Percentiles rank a stretch among this genome's conserved stretches.
phyloP scores from a whole-genome alignment of 2,113 vertebrate species.

The Tupaia tana region DNA sequence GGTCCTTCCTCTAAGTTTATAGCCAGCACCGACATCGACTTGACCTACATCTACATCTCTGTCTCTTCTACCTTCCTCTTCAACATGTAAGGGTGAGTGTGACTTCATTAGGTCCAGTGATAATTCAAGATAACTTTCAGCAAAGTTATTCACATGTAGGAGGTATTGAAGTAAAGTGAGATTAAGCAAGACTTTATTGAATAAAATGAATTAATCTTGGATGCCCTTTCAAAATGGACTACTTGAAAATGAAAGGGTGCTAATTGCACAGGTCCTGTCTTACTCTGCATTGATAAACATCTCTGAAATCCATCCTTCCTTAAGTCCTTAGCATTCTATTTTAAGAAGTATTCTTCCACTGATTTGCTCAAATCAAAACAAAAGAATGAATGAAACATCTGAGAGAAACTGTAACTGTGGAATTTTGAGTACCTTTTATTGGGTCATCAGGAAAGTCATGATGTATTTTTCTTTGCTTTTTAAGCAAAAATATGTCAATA shows the following conservation, averaged over 20 bases:
- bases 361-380: conserved; percentile 5
- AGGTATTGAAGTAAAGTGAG: not conserved
- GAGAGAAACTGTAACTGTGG: not conserved
- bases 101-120: not conserved
- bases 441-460: no score
- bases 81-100: not conserved
- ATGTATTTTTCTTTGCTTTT: no score
- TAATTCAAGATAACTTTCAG: not conserved
- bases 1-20: not conserved
- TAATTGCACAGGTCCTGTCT: not conserved
- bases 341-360: not conserved
- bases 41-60: not conserved
- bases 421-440: not conserved
- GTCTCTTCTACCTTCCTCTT: not conserved
- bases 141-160: not conserved
- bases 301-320: not conserved
- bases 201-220: not conserved
- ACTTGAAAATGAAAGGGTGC: not conserved
- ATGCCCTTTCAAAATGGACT: not conserved
- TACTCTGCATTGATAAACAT: not conserved
- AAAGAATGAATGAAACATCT: not conserved
- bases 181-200: not conserved
- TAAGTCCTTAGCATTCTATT: not conserved
- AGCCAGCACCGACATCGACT: not conserved
- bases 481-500: no score